Base-by-base conservation (phyloP, 2,888 invertebrate species). In the Ormyrus rosae region DNA sequence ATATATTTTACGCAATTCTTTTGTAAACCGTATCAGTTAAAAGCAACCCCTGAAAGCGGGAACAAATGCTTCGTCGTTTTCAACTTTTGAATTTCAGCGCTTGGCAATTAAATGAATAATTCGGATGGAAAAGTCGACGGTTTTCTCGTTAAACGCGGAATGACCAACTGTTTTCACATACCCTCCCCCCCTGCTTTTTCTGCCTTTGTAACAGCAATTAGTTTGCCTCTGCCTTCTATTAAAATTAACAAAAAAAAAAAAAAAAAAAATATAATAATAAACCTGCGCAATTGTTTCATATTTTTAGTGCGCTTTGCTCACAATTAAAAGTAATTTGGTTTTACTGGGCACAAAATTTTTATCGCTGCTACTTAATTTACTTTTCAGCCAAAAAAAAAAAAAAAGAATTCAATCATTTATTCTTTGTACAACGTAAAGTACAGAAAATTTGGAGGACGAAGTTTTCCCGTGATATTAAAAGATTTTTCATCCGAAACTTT, bases 401-500 rank as follows among this genome's bases (percentile, higher is more conserved):
- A 60, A 50, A 68, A 10, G 51, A 60, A 60, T 58, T 51, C 45
- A 58, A 53, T 75, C n/a, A 75, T 60, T 56, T 51, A 75, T 60
- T 67, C 51, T 75, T 75, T 60, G 51, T 13, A 60, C 9, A 70
- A 70, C 7, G 50, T 58, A 34, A n/a, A 70, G 64, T 34, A 68
- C 34, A 67, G 61, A 78, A 79, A 73, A 67, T 67, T 73, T 9
- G 65, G 50, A n/a, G 56, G 68, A 73, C 53, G 13, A 79, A 72
- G 71, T 77, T 77, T 77, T 55, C 8, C 0, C 64, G 53, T 48
- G 69, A 68, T 78, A 73, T 68, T 73, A 73, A 73, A 78, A 73
- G 72, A 72, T 61, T 78, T 78, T 78, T 78, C 68, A 72, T 61
- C 55, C 48, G 13, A 72, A 78, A 78, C 67, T 78, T 78, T 61